These are phyloP conservation scores for Heliconius hortense DNA, from an alignment of 2,888 invertebrate species.

Conservation along the genomic window DNA sequence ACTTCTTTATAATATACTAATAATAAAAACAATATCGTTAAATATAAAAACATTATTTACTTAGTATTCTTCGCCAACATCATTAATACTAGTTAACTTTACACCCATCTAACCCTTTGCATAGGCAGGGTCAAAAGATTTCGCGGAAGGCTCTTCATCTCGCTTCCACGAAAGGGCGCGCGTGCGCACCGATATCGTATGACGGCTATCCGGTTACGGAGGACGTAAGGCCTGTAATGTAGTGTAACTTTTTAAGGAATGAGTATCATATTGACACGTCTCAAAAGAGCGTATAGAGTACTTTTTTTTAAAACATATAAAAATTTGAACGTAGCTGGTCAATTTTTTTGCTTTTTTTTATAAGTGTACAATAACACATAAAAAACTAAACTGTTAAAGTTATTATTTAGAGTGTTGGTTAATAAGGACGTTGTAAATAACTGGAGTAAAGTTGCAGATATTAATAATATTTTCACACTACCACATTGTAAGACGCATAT, in stretches of 20 bases:
- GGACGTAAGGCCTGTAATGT: slow-evolving; percentile 42
- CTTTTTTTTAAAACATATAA: background rate
- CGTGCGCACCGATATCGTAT: slow-evolving; percentile 51
- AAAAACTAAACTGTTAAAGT: too few species aligned
- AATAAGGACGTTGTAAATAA: background rate
- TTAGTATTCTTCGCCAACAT: background rate
- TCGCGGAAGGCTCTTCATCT: slow-evolving; percentile 55
- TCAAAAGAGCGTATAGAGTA: background rate
- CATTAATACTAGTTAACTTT: slow-evolving; percentile 20
- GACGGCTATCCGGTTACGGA: slow-evolving; percentile 52
- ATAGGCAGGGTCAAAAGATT: slow-evolving; percentile 49
- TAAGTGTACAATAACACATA: too few species aligned
- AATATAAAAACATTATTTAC: background rate
- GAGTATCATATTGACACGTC: background rate
- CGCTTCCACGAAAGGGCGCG: slow-evolving; percentile 56
- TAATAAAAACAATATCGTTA: background rate
- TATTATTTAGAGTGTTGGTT: too few species aligned
- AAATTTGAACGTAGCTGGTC: too few species aligned
- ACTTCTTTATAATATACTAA: background rate
- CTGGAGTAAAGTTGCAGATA: background rate
- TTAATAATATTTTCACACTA: too few species aligned
- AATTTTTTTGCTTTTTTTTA: background rate
- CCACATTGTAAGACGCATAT: too few species aligned
- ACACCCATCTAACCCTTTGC: slow-evolving; percentile 19
- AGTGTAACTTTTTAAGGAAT: slow-evolving; percentile 25